Percentiles rank a stretch among this genome's conserved stretches.
Evolutionary conservation across 2,797 vertebrate species (phyloP).

Genomic region (Gephyroberyx darwinii): DNA sequence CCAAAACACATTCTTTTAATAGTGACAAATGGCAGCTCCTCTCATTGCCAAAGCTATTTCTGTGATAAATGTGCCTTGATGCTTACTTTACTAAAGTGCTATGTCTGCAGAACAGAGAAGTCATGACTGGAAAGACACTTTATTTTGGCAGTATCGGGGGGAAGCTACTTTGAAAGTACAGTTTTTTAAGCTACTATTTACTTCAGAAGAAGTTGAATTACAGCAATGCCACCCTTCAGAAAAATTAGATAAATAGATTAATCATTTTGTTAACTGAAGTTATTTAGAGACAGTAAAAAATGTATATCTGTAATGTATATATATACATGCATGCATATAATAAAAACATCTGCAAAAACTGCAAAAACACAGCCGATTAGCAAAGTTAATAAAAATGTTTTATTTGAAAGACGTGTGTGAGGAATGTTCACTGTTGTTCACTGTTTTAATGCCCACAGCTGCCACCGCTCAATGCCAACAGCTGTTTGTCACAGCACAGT

Average conservation of each 20-base stretch:
- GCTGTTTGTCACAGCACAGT: slow-evolving; percentile 12
- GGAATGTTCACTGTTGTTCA: no score
- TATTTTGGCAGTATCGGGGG: slow-evolving; percentile 16
- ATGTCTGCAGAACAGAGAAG: slow-evolving; percentile 50
- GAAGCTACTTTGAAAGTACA: slow-evolving; percentile 19
- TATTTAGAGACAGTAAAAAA: not conserved
- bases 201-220: not conserved
- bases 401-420: no score
- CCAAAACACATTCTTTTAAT: slow-evolving; percentile 68
- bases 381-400: no score
- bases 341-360: no score
- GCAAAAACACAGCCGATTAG: no score
- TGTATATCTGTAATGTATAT: no score
- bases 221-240: not conserved
- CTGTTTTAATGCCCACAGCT: no score
- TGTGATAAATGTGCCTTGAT: slow-evolving; percentile 71
- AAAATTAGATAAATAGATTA: no score
- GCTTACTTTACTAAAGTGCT: slow-evolving; percentile 58
- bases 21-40: slow-evolving; percentile 63
- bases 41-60: slow-evolving; percentile 60
- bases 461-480: no score
- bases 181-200: slow-evolving; percentile 1
- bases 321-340: no score
- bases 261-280: not conserved
- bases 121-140: slow-evolving; percentile 43